Percentiles rank a stretch among this genome's conserved stretches.
Conservation (phyloP, 2,113 vertebrate genomes). For the Nibea coibor region DNA sequence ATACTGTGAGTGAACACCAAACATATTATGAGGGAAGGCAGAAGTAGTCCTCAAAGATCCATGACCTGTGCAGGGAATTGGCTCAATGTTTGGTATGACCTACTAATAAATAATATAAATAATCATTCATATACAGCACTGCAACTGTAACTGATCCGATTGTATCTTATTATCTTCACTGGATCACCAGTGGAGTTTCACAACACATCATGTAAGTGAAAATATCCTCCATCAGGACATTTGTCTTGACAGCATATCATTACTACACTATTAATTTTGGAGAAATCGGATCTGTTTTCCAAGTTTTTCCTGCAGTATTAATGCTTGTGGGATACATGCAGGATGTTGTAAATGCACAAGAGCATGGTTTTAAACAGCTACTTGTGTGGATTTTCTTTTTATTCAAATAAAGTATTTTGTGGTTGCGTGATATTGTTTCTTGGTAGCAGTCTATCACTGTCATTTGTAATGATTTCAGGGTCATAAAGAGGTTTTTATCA, state of each 20-base stretch:
- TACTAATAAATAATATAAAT: too few species aligned
- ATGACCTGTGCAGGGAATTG: too few species aligned
- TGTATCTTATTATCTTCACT: too few species aligned
- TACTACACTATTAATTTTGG: constrained; percentile 25
- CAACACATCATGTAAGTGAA: constrained; percentile 9
- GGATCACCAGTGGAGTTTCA: not conserved
- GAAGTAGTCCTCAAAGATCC: too few species aligned
- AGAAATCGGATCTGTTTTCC: constrained; percentile 29
- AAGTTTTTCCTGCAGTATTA: constrained; percentile 1
- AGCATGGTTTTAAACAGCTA: not conserved
- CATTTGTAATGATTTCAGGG: constrained; percentile 45
- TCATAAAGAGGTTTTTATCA: constrained; percentile 58
- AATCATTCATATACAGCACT: too few species aligned
- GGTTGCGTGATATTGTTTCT: constrained; percentile 41
- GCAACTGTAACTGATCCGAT: too few species aligned
- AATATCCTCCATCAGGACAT: constrained; percentile 26
- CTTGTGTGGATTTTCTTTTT: constrained; percentile 23
- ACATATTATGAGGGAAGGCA: too few species aligned
- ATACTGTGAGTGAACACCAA: too few species aligned
- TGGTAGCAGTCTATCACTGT: constrained; percentile 60
- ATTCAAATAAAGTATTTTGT: constrained; percentile 18
- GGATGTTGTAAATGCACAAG: constrained; percentile 36
- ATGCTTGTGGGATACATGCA: constrained; percentile 12
- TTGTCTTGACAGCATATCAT: constrained; percentile 45
- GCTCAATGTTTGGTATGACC: too few species aligned